Percentiles rank a stretch among this genome's conserved stretches.
These are phyloP conservation scores for Philereme vetulata DNA, from an alignment of 2,888 invertebrate species.

Conservation along the genomic window DNA sequence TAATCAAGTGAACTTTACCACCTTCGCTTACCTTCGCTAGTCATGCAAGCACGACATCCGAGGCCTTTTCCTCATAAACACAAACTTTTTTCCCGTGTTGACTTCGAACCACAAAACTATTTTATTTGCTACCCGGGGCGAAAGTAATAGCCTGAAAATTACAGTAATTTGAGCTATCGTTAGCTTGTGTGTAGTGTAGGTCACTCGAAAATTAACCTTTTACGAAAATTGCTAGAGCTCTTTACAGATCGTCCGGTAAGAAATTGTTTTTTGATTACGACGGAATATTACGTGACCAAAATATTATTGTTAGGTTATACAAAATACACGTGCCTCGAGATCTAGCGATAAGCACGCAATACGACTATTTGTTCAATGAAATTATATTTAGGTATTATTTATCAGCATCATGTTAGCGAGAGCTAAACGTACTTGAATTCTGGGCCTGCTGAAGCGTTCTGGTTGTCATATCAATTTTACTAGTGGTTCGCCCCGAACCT, in stretches of 20 bases:
- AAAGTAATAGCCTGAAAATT: slow-evolving; percentile 40
- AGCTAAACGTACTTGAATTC: slow-evolving; percentile 10
- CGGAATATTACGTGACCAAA: slow-evolving; percentile 60
- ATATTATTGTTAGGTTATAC: slow-evolving; percentile 47
- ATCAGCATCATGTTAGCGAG: slow-evolving; percentile 38
- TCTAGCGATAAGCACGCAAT: slow-evolving; percentile 65
- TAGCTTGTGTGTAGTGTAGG: not conserved
- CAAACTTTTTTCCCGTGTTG: slow-evolving; percentile 39
- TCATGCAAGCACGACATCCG: slow-evolving; percentile 55
- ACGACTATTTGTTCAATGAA: slow-evolving; percentile 63
- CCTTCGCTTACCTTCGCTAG: slow-evolving; percentile 47
- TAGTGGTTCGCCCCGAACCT: no score
- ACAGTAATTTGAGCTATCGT: slow-evolving; percentile 38
- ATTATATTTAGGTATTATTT: slow-evolving; percentile 46
- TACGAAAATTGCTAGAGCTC: slow-evolving; percentile 42
- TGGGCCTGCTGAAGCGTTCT: slow-evolving; percentile 1
- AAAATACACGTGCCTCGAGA: slow-evolving; percentile 50
- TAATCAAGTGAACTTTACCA: slow-evolving; percentile 39
- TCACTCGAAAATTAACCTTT: slow-evolving; percentile 43
- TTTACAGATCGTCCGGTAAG: slow-evolving; percentile 32
- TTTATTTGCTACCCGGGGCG: slow-evolving; percentile 33
- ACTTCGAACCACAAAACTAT: slow-evolving; percentile 30
- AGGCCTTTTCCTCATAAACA: slow-evolving; percentile 54
- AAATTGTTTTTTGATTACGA: slow-evolving; percentile 52
- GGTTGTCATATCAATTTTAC: no score